Conservation (phyloP, 2,113 vertebrate genomes). For the Elephas maximus region DNA sequence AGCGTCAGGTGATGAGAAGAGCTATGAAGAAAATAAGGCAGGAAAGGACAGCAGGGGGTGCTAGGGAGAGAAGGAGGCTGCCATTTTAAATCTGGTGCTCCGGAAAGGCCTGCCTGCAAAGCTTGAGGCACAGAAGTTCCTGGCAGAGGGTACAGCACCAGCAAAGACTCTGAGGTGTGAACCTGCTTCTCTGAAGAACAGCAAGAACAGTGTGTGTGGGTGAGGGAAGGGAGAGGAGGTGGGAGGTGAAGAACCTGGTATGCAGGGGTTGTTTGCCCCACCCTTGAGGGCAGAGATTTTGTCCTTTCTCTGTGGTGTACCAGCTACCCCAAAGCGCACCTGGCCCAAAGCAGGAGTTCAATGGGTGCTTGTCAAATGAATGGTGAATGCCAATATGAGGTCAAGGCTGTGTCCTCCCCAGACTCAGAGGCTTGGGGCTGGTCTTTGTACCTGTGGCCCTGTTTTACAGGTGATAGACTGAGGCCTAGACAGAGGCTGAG, state of each 20-base stretch:
- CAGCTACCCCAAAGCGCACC: background rate
- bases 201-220: background rate
- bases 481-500: background rate
- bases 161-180: background rate
- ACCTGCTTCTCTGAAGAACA: background rate
- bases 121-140: background rate
- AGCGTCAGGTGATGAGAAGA: background rate
- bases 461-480: background rate
- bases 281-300: background rate
- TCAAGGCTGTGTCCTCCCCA: background rate
- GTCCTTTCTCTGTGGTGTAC: background rate
- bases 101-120: background rate
- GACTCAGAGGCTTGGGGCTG: background rate
- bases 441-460: background rate
- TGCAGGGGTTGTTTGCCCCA: background rate
- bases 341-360: background rate
- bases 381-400: background rate
- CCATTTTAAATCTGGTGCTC: background rate
- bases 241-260: too few species aligned
- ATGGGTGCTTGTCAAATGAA: background rate
- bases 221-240: background rate
- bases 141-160: background rate
- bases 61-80: rapidly evolving
- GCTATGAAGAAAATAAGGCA: background rate
- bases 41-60: background rate